phyloP scores from a whole-genome alignment of 1,140 invertebrate species.

The Atta colombica region DNA sequence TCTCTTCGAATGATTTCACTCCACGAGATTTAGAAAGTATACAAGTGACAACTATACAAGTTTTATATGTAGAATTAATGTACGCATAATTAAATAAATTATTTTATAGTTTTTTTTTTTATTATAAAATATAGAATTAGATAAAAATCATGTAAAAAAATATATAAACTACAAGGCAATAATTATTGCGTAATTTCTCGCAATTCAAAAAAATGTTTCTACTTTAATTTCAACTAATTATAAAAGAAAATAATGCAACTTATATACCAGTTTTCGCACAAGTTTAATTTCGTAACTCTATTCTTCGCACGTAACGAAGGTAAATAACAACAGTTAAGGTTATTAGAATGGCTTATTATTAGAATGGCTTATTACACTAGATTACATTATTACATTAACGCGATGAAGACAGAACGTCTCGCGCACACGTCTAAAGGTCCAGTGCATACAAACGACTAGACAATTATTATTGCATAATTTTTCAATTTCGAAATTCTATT shows the following conservation, averaged over 20 bases:
- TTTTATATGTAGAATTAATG: no score
- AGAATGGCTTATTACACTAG: neutral
- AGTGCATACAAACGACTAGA: neutral
- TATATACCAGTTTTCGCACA: neutral
- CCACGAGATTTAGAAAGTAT: no score
- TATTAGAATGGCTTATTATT: neutral
- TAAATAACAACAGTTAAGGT: conserved; percentile 11
- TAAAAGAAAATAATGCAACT: neutral
- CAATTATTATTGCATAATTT: neutral
- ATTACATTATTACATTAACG: neutral
- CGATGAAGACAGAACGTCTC: neutral
- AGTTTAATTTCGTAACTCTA: neutral
- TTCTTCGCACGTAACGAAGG: conserved; percentile 12
- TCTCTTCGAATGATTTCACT: no score
- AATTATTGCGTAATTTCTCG: neutral
- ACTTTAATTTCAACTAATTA: neutral
- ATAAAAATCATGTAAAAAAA: no score
- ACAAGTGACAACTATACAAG: no score
- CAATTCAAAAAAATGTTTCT: neutral
- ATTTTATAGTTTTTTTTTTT: no score
- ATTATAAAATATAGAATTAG: no score
- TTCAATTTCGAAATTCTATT: neutral
- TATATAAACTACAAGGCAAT: neutral
- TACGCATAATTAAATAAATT: no score
- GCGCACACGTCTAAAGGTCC: neutral